These are phyloP conservation scores for Varanus salvator DNA, from an alignment of 2,113 vertebrate species.

Conservation along the genomic window DNA sequence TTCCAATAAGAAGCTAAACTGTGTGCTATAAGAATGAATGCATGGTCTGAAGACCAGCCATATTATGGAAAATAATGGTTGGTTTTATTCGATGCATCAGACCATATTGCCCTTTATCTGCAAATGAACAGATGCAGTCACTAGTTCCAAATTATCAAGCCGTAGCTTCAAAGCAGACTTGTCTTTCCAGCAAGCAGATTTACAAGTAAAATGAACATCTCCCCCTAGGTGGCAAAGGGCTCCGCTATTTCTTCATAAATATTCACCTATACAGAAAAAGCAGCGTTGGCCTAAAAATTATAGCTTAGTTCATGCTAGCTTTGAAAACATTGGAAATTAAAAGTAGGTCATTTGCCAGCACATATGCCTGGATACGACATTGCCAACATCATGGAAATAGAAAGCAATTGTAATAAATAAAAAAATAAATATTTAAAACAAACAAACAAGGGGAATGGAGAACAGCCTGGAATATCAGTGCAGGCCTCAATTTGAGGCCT, in stretches of 20 bases:
- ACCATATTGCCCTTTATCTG: conserved; percentile 61
- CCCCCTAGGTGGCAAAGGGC: conserved; percentile 11
- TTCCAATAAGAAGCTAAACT: conserved; percentile 50
- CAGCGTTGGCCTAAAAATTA: conserved; percentile 8
- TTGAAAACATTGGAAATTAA: conserved; percentile 4
- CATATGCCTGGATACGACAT: background rate
- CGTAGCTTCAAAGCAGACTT: conserved; percentile 52
- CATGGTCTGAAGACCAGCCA: conserved; percentile 30
- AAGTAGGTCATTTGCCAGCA: background rate
- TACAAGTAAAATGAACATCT: conserved; percentile 68
- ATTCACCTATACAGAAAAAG: background rate
- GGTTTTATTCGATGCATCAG: conserved; percentile 57
- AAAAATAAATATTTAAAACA: background rate
- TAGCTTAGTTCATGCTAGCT: background rate
- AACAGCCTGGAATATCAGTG: no score
- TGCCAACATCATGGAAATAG: background rate
- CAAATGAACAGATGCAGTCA: conserved; percentile 60
- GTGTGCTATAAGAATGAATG: background rate
- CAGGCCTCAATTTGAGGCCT: no score
- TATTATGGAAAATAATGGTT: conserved; percentile 48
- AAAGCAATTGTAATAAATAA: background rate
- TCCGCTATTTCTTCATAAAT: conserved; percentile 40
- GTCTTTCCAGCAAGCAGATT: conserved; percentile 58
- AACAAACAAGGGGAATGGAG: background rate
- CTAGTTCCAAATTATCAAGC: conserved; percentile 60